phyloP scores from a whole-genome alignment of 2,888 invertebrate species.

The Cheiracanthium punctorium region DNA sequence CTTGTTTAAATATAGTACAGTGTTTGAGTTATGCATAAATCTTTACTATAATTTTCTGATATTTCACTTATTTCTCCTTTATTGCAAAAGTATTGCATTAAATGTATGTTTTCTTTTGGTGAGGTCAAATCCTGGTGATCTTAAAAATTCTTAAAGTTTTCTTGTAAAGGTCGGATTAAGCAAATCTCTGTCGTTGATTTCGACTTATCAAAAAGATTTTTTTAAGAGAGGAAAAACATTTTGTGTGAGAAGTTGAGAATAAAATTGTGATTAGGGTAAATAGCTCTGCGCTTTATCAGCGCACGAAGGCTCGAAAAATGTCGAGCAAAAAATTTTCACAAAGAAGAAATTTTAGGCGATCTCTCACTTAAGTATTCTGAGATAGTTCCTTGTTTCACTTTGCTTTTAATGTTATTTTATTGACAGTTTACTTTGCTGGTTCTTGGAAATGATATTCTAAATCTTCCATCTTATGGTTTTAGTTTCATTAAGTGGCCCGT shows the following conservation, averaged over 20 bases:
- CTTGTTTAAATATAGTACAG: too few relatives aligned
- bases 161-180: constrained; percentile 28
- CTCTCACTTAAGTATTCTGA: constrained; percentile 39
- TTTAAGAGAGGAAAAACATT: constrained; percentile 43
- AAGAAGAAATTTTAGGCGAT: constrained; percentile 62
- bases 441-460: neutral
- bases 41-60: too few relatives aligned
- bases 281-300: constrained; percentile 25
- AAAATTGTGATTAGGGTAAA: constrained; percentile 37
- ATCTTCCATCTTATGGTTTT: constrained; percentile 2
- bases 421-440: constrained; percentile 48
- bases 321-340: constrained; percentile 26
- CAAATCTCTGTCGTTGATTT: constrained; percentile 1
- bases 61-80: too few relatives aligned
- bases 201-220: constrained; percentile 55
- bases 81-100: too few relatives aligned
- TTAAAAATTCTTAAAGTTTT: constrained; percentile 25
- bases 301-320: neutral
- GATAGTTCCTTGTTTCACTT: constrained; percentile 45
- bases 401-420: constrained; percentile 11
- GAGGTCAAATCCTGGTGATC: constrained; percentile 35
- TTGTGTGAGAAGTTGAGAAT: constrained; percentile 43
- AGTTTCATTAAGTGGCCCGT: constrained; percentile 13
- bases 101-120: too few relatives aligned
- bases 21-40: too few relatives aligned